Conservation (phyloP, 2,797 vertebrate genomes). For the Darevskia nairensis region DNA sequence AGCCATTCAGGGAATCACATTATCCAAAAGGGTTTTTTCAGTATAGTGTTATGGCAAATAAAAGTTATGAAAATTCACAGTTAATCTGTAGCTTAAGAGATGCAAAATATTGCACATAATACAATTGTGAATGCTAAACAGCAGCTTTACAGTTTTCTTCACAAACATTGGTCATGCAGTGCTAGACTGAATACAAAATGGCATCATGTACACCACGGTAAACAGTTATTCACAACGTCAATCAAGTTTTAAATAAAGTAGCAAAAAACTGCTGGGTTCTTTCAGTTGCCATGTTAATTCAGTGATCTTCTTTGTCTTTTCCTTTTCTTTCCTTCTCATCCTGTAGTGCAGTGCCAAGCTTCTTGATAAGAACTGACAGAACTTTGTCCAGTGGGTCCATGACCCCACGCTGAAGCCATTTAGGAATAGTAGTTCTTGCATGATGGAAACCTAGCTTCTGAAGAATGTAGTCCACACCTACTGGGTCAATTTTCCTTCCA, state of each 20-base stretch:
- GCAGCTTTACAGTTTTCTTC: conserved; percentile 81
- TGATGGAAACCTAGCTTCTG: conserved; percentile 99
- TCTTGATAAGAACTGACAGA: conserved; percentile 96
- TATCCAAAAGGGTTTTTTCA: conserved; percentile 82
- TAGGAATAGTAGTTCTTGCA: conserved; percentile 98
- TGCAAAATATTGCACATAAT: conserved; percentile 91
- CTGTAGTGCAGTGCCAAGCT: conserved; percentile 94
- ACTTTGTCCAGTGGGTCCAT: conserved; percentile 99
- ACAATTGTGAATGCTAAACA: conserved; percentile 81
- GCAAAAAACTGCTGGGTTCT: conserved; percentile 75
- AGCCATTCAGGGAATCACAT: conserved; percentile 74
- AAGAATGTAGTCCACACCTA: conserved; percentile 98
- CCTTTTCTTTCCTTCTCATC: conserved; percentile 96
- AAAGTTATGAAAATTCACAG: conserved; percentile 83
- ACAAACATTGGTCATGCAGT: conserved; percentile 88
- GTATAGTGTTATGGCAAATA: conserved; percentile 83
- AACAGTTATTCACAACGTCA: conserved; percentile 83
- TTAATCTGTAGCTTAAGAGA: conserved; percentile 83
- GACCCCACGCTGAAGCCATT: conserved; percentile 98
- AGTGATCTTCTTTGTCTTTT: conserved; percentile 95
- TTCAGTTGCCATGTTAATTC: conserved; percentile 68
- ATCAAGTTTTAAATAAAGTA: conserved; percentile 75
- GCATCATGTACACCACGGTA: conserved; percentile 79
- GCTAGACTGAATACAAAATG: conserved; percentile 78
- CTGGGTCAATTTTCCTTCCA: conserved; percentile 96